These are phyloP conservation scores for Aleadryas rufinucha DNA, from an alignment of 2,113 vertebrate species.

Conservation along the genomic window DNA sequence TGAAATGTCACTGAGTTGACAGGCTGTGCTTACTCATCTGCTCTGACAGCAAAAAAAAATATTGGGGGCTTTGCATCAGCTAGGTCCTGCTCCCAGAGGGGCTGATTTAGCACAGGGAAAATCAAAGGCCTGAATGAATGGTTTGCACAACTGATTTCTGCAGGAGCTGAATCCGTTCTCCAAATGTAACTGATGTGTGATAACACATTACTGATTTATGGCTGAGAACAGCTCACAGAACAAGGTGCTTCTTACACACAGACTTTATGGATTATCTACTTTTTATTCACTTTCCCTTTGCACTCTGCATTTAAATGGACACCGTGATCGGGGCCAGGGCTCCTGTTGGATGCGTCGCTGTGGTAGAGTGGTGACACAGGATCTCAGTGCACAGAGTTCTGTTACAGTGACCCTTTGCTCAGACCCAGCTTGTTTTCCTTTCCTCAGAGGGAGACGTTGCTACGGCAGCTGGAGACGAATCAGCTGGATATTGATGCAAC, in stretches of 20 bases:
- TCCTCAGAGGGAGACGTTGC: conserved; percentile 88
- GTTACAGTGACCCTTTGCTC: conserved; percentile 1
- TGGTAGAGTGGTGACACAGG: background rate
- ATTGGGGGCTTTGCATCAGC: background rate
- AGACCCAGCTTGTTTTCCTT: background rate
- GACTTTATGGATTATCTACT: background rate
- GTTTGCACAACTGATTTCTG: background rate
- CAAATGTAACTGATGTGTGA: background rate
- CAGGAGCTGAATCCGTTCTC: background rate
- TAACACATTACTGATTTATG: background rate
- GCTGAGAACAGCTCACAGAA: background rate
- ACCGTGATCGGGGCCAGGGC: background rate
- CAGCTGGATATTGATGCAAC: conserved; percentile 97
- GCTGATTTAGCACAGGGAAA: background rate
- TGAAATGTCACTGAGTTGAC: background rate
- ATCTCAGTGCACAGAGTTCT: background rate
- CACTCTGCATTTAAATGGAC: background rate
- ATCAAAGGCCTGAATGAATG: background rate
- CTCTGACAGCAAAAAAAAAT: background rate
- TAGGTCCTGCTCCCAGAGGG: background rate
- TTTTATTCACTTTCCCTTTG: background rate
- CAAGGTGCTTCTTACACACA: background rate
- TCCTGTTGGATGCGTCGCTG: background rate
- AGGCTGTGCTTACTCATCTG: background rate
- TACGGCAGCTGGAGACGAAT: conserved; percentile 97